Evolutionary conservation across 2,797 vertebrate species (phyloP), one percentile per base, ranked within the genome.

Genomic region (Lacerta viridis): DNA sequence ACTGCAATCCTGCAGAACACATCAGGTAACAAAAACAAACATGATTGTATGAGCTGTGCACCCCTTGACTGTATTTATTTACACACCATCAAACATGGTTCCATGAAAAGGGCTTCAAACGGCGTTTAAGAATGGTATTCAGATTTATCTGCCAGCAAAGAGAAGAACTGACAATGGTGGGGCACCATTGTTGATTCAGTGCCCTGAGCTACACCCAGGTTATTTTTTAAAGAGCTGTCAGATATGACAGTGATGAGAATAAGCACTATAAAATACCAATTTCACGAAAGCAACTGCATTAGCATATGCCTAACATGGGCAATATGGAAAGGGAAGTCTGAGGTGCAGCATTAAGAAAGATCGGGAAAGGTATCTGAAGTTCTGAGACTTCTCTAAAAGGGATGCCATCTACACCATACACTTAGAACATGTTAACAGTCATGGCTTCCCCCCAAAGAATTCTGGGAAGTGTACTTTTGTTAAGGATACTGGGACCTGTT

Each of bases 1-100:
- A 3, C 94, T 74, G 84, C 96, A 97, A 82, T 96, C 96, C 98
- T 98, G 93, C 2, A 29, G 91, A 92, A 90, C 41, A 95, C 94
- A 91, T 20, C 23, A 86, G 68, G 84, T 23, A 7, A 69, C 4
- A 72, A 92, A 36, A 10, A 17, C 88, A 85, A 84, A 46, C 7
- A 25, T 74, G 39, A 41, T 25, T 43, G 43, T 33, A 80, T 64
- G 9, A 50, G 11, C n/a, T 61, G 88, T 1, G 5, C n/a, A 55
- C 1, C 5, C 68, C 39, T 74, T 6, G 76, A 88, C 7, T 61
- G 36, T 27, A 75, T 46, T 20, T 80, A 39, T 66, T 69, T 69
- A 29, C 20, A 13, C 43, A 8, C n/a, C 41, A 20, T 33, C 1
- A 72, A 55, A 36, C 43, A 55, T 84, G 5, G 50, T 15, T 55